A percentile compares a stretch with the other conserved stretches of the same genome.
Conservation (phyloP, 2,888 invertebrate species). For the Hyppa rectilinea region DNA sequence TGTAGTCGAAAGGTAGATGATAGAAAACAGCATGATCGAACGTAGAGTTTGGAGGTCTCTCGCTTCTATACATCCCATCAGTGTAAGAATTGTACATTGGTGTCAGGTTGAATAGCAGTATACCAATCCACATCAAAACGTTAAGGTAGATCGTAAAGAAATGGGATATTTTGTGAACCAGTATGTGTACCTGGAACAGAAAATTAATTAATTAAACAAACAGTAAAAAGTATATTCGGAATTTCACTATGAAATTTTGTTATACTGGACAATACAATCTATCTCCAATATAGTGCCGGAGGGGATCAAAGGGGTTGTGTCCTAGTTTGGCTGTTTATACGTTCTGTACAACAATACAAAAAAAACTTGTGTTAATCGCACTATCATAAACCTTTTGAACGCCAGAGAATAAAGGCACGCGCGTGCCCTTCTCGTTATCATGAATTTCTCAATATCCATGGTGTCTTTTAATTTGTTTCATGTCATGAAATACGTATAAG, state of each 20-base stretch:
- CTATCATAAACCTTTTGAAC: too few relatives aligned
- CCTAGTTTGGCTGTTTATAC: background rate
- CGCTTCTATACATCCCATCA: conserved; percentile 15
- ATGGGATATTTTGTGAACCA: conserved; percentile 43
- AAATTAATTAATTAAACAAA: background rate
- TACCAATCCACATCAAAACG: background rate
- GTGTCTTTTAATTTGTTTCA: too few relatives aligned
- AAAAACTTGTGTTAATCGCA: too few relatives aligned
- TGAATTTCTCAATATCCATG: too few relatives aligned
- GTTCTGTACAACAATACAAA: too few relatives aligned
- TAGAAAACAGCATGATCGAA: conserved; percentile 41
- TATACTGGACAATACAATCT: background rate
- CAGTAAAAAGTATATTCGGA: background rate
- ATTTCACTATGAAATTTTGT: background rate
- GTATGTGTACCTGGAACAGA: conserved; percentile 44
- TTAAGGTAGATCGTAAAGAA: conserved; percentile 30
- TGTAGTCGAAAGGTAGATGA: conserved; percentile 36
- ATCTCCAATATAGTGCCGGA: background rate
- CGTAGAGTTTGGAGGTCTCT: conserved; percentile 29
- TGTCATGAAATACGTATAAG: too few relatives aligned
- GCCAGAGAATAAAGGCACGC: too few relatives aligned
- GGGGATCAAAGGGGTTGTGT: background rate
- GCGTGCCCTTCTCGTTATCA: too few relatives aligned
- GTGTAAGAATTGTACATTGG: conserved; percentile 37
- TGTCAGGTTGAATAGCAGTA: conserved; percentile 31